Conservation (phyloP, 1,140 invertebrate species). For the Monomorium pharaonis region DNA sequence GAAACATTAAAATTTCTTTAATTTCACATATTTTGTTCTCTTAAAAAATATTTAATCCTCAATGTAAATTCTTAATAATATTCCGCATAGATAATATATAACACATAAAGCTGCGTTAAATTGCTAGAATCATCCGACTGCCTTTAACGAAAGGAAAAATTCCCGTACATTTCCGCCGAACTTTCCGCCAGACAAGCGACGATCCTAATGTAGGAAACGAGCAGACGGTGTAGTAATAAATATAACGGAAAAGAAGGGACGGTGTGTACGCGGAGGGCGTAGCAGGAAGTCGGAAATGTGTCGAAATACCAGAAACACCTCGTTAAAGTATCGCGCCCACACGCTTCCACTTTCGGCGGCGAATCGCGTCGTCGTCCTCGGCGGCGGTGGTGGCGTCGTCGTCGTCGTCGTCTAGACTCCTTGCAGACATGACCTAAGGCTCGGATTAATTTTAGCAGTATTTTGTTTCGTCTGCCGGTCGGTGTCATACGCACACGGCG, state of each 20-base stretch:
- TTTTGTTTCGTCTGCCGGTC: conserved; percentile 80
- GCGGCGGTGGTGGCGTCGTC: conserved; percentile 52
- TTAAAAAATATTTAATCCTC: background rate
- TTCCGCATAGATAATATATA: background rate
- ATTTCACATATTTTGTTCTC: background rate
- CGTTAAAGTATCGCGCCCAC: conserved; percentile 61
- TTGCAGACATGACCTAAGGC: conserved; percentile 80
- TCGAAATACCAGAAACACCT: conserved; percentile 54
- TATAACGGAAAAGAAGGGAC: conserved; percentile 36
- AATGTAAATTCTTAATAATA: background rate
- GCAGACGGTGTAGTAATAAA: background rate
- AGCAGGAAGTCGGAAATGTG: conserved; percentile 56
- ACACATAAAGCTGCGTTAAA: background rate
- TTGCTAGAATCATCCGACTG: background rate
- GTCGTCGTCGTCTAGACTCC: conserved; percentile 74
- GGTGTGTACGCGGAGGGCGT: background rate
- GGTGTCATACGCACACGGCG: conserved; percentile 35
- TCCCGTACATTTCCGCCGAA: background rate
- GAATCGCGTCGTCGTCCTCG: conserved; percentile 44
- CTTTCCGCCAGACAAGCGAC: background rate
- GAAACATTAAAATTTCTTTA: background rate
- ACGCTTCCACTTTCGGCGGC: conserved; percentile 54
- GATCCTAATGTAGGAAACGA: background rate
- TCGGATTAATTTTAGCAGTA: conserved; percentile 81
- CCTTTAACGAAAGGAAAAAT: background rate